phyloP scores from a whole-genome alignment of 2,888 invertebrate genomes.

The Luffia ferchaultella region DNA sequence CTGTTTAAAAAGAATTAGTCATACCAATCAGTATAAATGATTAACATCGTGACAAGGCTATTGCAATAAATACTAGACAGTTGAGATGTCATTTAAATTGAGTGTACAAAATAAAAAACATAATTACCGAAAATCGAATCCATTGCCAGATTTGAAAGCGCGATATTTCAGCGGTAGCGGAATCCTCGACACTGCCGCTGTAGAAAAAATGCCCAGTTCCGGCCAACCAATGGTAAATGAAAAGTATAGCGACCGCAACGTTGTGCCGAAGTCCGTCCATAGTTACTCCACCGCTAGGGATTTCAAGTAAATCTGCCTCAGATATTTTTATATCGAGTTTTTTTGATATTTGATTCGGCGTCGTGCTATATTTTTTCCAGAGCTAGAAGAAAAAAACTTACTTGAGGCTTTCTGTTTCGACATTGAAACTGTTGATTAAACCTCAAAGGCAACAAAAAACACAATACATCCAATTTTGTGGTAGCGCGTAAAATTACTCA shows the following conservation, averaged over 20 bases:
- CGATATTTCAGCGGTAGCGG: slow-evolving; percentile 79
- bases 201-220: slow-evolving; percentile 74
- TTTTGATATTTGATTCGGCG: slow-evolving; percentile 60
- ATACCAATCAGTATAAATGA: no score
- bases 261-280: slow-evolving; percentile 69
- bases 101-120: no score
- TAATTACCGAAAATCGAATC: slow-evolving; percentile 70
- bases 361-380: slow-evolving; percentile 52
- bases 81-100: no score
- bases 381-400: slow-evolving; percentile 27
- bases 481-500: no score
- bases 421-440: no score
- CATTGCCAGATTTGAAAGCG: slow-evolving; percentile 79
- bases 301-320: slow-evolving; percentile 55
- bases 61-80: no score
- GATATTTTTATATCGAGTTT: slow-evolving; percentile 40
- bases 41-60: no score
- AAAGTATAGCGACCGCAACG: slow-evolving; percentile 71
- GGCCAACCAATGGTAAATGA: slow-evolving; percentile 73
- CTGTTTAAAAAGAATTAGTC: no score
- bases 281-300: slow-evolving; percentile 72
- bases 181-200: slow-evolving; percentile 73
- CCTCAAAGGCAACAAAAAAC: no score
- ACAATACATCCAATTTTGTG: no score
- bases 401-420: no score